These are phyloP conservation scores for Formica aserva DNA, from an alignment of 2,888 invertebrate genomes.

Conservation along the genomic window DNA sequence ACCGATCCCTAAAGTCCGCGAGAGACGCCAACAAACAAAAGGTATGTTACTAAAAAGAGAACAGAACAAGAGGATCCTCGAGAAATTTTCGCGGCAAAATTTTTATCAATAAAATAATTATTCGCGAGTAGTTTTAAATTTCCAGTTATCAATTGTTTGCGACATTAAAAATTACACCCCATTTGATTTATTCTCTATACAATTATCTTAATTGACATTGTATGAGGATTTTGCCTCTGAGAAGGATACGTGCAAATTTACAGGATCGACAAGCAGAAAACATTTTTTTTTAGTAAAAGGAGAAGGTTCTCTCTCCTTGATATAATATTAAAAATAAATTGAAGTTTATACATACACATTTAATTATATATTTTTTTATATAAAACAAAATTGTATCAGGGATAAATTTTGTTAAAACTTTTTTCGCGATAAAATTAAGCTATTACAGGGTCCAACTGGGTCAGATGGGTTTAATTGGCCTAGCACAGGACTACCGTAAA, in stretches of 20 bases:
- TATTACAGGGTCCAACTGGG: neutral
- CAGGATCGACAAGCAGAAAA: neutral
- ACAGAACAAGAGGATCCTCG: neutral
- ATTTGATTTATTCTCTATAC: neutral
- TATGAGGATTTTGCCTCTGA: too few species aligned
- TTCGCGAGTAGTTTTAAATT: neutral
- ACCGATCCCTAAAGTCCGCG: conserved; percentile 65
- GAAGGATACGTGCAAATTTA: neutral
- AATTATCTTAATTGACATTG: neutral
- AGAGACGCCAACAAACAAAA: conserved; percentile 36
- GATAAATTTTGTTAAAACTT: neutral
- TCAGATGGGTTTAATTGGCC: neutral
- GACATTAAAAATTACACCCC: neutral
- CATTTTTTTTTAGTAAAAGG: neutral
- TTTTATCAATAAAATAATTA: neutral
- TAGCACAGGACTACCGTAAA: neutral
- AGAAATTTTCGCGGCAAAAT: neutral
- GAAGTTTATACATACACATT: neutral
- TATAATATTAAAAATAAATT: neutral
- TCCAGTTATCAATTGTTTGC: neutral
- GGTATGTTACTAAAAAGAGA: neutral
- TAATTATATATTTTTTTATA: neutral
- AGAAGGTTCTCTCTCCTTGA: neutral
- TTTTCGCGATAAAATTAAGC: neutral
- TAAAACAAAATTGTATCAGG: neutral